Percentiles rank a stretch among this genome's conserved stretches.
phyloP scores from a whole-genome alignment of 2,888 invertebrate species.

The Cacoxenus indagator region DNA sequence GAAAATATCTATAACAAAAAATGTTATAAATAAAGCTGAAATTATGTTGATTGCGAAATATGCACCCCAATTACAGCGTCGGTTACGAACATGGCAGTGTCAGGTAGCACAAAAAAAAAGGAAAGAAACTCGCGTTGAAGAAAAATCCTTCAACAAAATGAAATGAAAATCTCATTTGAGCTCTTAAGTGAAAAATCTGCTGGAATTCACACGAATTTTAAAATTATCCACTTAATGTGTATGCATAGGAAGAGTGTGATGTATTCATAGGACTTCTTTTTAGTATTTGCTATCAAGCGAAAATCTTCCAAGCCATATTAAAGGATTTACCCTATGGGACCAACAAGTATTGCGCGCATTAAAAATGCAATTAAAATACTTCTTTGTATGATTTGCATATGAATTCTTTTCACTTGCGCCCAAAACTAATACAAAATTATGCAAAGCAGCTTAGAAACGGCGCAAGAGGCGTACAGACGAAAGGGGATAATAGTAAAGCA shows the following conservation, averaged over 20 bases:
- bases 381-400: constrained; percentile 1
- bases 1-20: not conserved
- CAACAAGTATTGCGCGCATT: not conserved
- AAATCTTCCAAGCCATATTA: constrained; percentile 28
- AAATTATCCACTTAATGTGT: constrained; percentile 12
- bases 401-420: not conserved
- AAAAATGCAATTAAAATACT: not conserved
- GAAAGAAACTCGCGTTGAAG: not conserved
- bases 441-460: constrained; percentile 18
- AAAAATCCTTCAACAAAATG: constrained; percentile 23
- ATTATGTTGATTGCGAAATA: constrained; percentile 57
- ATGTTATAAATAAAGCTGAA: constrained; percentile 40
- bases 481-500: not conserved
- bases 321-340: constrained; percentile 26
- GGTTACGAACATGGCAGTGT: not conserved
- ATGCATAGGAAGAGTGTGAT: too few relatives aligned
- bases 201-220: constrained; percentile 35
- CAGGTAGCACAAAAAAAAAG: constrained; percentile 20
- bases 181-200: constrained; percentile 35
- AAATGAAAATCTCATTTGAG: constrained; percentile 36
- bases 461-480: not conserved
- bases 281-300: too few relatives aligned
- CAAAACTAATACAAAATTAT: constrained; percentile 15
- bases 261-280: too few relatives aligned
- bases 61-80: not conserved